Evolutionary conservation across 1,140 invertebrate species (phyloP), one percentile per base, ranked within the genome.

Genomic region (Archivesica marissinica): DNA sequence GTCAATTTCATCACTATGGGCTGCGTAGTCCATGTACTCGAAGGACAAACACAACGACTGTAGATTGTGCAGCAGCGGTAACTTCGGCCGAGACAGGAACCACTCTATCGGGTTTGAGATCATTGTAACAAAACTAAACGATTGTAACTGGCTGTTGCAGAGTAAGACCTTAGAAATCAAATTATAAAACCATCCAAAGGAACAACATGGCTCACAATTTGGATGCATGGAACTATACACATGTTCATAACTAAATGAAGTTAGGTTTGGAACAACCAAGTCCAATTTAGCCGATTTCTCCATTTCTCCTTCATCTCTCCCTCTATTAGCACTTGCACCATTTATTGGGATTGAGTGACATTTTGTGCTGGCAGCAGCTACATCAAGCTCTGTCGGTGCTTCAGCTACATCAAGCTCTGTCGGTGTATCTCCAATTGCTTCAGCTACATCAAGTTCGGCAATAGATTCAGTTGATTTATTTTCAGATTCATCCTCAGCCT

Each of bases 161-260:
- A 28, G 23, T 15, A 72, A 44, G 2, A 72, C 20, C n/a, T 47
- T 50, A 11, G 68, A 50, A 3, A 72, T 25, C n/a, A 50, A 33
- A 9, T 47, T 13, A 50, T 72, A 72, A 30, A 72, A 72, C 68
- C 68, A 72, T 20, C 68, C 68, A 72, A 23, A 72, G 9, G 30
- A 23, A 33, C 28, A 20, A 11, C 23, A 13, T 28, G 68, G 44
- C 7, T 44, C 11, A 15, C 28, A 47, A 28, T 50, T 17, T 28
- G 41, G 68, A 50, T 50, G 44, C 15, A 72, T 72, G 1, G 23
- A 15, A 3, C 25, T 72, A 47, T 33, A 47, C 1, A 72, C 28
- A 33, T 50, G 44, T 33, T 72, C 68, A 50, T 72, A 72, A 30
- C 68, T 72, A 11, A 72, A 72, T 15, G 41, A 72, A 33, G 50